Evolutionary conservation across 1,140 invertebrate genomes (phyloP), one percentile per base, ranked within the genome.

Genomic region (Musca domestica): DNA sequence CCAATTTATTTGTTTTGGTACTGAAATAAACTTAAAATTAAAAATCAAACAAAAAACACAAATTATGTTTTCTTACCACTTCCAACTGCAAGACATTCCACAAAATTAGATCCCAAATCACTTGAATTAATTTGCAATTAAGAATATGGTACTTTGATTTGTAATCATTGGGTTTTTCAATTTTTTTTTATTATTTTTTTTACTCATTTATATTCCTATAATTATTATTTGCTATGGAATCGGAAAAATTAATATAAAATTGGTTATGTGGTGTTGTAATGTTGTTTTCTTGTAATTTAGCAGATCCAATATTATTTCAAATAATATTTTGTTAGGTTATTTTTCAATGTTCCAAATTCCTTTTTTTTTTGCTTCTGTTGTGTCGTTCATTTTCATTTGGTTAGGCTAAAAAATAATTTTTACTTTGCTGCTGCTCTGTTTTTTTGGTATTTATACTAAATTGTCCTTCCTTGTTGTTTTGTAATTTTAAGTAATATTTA

Each of bases 211-310:
- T 41, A 10, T 41, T 34, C 54, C 34, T 61, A 51, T 20, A 61
- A 34, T 7, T 61, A 61, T 61, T 61, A 34, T 61, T 25, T 27
- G 34, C 56, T 61, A 61, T 61, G 56, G 56, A 61, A 61, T 61
- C 27, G 27, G 20, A 54, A 58, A 58, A 19, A 61, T 61, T 23
- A 25, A 23, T 15, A 54, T 54, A 61, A 61, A 61, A 61, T 61
- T 27, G 27, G 20, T 27, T 61, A 41, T 41, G 9, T 30, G 9
- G 27, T 10, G 34, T 41, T 41, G 34, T 41, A 30, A 30, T 30
- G 27, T 30, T 30, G 3, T 3, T 41, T 41, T 41, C 2, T 41
- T 41, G 10, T 41, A 41, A 41, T 41, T 41, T 41, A 41, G 34
- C 34, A 10, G 5, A 41, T n/a, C 6, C 2, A 41, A 41, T 41